Evolutionary conservation across 1,140 invertebrate genomes (phyloP).

Genomic region (Leptinotarsa defecta): DNA sequence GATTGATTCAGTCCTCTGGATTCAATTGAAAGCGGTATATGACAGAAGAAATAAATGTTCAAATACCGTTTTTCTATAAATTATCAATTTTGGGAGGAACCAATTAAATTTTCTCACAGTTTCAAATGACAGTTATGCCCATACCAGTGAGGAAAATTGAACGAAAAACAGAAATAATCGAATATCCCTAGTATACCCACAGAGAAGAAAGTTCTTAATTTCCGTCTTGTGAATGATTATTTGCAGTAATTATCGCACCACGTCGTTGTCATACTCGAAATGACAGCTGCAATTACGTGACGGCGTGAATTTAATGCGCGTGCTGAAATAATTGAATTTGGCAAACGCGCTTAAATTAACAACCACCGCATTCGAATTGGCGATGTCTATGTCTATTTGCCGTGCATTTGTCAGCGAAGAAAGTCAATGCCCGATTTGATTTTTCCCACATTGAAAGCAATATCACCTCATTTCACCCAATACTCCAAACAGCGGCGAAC

Average conservation of each 20-base stretch:
- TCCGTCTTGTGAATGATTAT: not conserved
- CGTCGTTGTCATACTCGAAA: constrained; percentile 1
- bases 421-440: not conserved
- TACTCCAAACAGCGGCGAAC: too few relatives aligned
- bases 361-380: not conserved
- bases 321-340: not conserved
- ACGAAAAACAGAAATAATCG: too few relatives aligned
- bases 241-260: not conserved
- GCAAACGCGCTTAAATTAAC: not conserved
- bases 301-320: constrained; percentile 1
- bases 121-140: too few relatives aligned
- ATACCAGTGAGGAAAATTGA: too few relatives aligned
- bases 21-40: too few relatives aligned
- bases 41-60: too few relatives aligned
- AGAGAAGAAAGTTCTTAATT: not conserved
- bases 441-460: too few relatives aligned
- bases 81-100: too few relatives aligned
- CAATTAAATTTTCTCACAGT: too few relatives aligned
- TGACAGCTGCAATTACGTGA: constrained; percentile 5
- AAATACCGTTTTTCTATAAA: too few relatives aligned
- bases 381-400: not conserved
- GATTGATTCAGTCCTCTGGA: too few relatives aligned
- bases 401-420: not conserved
- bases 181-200: not conserved
- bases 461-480: too few relatives aligned